Base-by-base conservation (phyloP, 2,888 invertebrate genomes). In the Patella depressa region DNA sequence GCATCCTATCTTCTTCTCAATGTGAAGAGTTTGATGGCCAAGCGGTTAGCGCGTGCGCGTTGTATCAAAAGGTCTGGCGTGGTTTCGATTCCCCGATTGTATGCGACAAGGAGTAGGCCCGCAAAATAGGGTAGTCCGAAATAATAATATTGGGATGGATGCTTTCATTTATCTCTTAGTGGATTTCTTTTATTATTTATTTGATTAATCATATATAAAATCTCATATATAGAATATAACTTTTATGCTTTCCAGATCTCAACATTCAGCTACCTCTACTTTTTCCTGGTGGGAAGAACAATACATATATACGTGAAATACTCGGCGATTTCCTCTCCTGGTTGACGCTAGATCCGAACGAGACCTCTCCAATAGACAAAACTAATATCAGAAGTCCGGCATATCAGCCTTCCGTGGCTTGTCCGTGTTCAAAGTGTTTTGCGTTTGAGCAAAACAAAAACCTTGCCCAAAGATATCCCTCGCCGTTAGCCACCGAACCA, bases 271-370 rank as follows among this genome's bases (percentile, higher is more conserved):
- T 65, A 14, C 65, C 65, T 24, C 65, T 65, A 3, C 53, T 65
- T 29, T 76, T 72, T 69, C 34, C 29, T 29, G 72, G 76, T 24
- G 65, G 19, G 45, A 72, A 76, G 29, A 73, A 76, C 19, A 76
- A 72, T 17, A 76, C 72, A 72, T 76, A 80, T 75, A 71, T 83
- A 34, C 77, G 81, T 11, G 83, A 81, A 57, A 74, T 81, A 71
- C 78, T 83, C 24, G 83, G 83, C 14, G 83, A 83, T 75, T 83
- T 83, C 76, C 80, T 83, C 74, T 83, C 83, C 11, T 83, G 83
- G 83, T 78, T 83, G 75, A 80, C 83, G 4, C 71, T 81, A n/a
- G 83, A 83, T 71, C 78, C 77, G 72, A 79, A 83, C 54, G 65
- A 65, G 12, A 19, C 19, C 11, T 24, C 19, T 11, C 45, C 7